phyloP scores from a whole-genome alignment of 1,140 invertebrate genomes.

The Drosophila dunni region DNA sequence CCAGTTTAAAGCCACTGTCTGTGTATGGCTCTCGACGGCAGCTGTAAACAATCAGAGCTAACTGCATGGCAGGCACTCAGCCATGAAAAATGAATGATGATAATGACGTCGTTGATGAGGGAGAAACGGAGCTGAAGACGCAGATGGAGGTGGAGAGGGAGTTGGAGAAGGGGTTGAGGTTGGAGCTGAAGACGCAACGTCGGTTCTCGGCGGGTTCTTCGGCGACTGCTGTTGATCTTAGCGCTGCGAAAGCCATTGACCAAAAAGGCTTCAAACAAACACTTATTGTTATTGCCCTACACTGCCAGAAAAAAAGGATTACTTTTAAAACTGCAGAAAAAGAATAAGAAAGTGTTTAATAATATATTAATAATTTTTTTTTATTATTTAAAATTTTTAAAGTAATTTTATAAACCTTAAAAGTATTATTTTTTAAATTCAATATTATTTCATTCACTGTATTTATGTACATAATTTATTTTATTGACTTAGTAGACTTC shows the following conservation, averaged over 20 bases:
- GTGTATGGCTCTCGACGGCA: conserved; percentile 60
- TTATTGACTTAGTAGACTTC: too few relatives aligned
- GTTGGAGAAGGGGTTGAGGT: too few relatives aligned
- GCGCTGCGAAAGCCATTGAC: conserved; percentile 47
- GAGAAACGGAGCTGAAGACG: neutral
- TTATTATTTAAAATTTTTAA: too few relatives aligned
- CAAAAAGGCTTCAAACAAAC: conserved; percentile 50
- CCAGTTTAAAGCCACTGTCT: conserved; percentile 54
- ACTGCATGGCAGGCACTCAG: conserved; percentile 81
- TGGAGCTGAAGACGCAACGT: conserved; percentile 19
- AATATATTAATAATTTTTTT: too few relatives aligned
- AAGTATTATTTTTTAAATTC: too few relatives aligned
- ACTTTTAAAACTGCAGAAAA: too few relatives aligned
- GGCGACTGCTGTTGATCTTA: conserved; percentile 39
- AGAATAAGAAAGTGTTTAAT: too few relatives aligned
- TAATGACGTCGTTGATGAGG: conserved; percentile 61
- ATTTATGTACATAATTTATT: too few relatives aligned
- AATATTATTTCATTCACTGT: too few relatives aligned
- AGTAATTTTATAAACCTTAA: too few relatives aligned
- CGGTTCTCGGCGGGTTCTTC: conserved; percentile 18
- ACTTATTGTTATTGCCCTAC: conserved; percentile 41
- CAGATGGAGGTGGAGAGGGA: too few relatives aligned
- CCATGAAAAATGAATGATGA: conserved; percentile 83
- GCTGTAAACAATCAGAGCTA: conserved; percentile 82
- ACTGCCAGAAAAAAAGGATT: conserved; percentile 13